Conservation (phyloP, 2,888 invertebrate species). For the Drosophila suboccidentalis region DNA sequence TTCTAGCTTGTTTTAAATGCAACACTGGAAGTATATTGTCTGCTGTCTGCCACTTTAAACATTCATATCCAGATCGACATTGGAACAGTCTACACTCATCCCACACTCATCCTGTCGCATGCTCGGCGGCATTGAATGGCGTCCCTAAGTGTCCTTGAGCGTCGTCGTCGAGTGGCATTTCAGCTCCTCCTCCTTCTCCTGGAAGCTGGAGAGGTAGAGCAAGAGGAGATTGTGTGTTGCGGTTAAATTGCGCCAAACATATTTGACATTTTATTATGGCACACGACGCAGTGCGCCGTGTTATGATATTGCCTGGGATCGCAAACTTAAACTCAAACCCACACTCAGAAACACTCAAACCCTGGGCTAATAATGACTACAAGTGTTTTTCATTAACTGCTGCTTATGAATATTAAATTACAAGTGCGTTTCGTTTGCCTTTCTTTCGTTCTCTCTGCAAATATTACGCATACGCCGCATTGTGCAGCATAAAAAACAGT, state of each 20-base stretch:
- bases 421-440: slow-evolving; percentile 48
- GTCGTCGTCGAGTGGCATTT: slow-evolving; percentile 67
- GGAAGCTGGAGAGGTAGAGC: slow-evolving; percentile 12
- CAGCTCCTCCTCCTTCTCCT: slow-evolving; percentile 16
- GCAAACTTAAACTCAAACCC: not conserved
- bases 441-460: slow-evolving; percentile 9
- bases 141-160: slow-evolving; percentile 75
- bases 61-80: slow-evolving; percentile 32
- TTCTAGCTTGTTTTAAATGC: too few species aligned
- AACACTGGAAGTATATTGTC: not conserved
- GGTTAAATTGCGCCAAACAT: slow-evolving; percentile 80
- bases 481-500: slow-evolving; percentile 22
- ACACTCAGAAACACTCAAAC: too few species aligned
- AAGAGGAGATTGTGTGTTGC: slow-evolving; percentile 67
- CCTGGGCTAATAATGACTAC: slow-evolving; percentile 50
- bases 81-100: slow-evolving; percentile 13
- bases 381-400: slow-evolving; percentile 79
- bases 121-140: slow-evolving; percentile 61
- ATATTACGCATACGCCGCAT: slow-evolving; percentile 53
- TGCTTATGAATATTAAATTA: slow-evolving; percentile 79
- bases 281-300: slow-evolving; percentile 29
- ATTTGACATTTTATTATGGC: slow-evolving; percentile 80
- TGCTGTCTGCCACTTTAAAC: slow-evolving; percentile 7
- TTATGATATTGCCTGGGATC: slow-evolving; percentile 31
- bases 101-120: slow-evolving; percentile 51